These are phyloP conservation scores for Quadroppia sp. DNA, from an alignment of 2,888 invertebrate species.

Conservation along the genomic window DNA sequence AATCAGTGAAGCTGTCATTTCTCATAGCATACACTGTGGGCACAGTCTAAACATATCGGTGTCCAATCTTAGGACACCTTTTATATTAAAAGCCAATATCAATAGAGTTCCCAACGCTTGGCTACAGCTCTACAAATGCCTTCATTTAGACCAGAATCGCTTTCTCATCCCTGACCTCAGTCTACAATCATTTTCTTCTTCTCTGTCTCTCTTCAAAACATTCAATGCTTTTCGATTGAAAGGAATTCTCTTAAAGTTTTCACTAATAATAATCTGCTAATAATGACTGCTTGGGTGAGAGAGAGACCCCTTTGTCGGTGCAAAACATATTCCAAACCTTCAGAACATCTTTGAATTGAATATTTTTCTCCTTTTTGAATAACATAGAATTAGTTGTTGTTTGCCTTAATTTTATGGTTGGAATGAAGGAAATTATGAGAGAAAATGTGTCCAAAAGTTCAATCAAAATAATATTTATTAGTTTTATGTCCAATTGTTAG, in stretches of 20 bases:
- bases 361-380: neutral
- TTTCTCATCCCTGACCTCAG: conserved; percentile 35
- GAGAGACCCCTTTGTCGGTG: neutral
- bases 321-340: neutral
- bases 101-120: too few species aligned
- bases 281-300: neutral
- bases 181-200: conserved; percentile 23
- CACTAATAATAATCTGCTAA: neutral
- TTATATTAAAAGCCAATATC: too few species aligned
- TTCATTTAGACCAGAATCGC: neutral
- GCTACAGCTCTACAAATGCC: too few species aligned
- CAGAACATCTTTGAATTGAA: neutral
- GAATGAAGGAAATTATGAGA: neutral
- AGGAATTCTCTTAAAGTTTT: neutral
- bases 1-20: conserved; percentile 26
- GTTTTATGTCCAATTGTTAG: neutral
- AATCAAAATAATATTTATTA: conserved; percentile 4
- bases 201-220: neutral
- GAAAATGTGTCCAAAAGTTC: neutral
- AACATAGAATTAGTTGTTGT: conserved; percentile 3
- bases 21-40: neutral
- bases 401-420: neutral
- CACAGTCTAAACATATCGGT: neutral
- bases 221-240: neutral
- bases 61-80: too few species aligned